A percentile compares a stretch with the other conserved stretches of the same genome.
Conservation (phyloP, 35 echinoderm and acorn worm genomes). For the Hemicentrotus pulcherrimus region DNA sequence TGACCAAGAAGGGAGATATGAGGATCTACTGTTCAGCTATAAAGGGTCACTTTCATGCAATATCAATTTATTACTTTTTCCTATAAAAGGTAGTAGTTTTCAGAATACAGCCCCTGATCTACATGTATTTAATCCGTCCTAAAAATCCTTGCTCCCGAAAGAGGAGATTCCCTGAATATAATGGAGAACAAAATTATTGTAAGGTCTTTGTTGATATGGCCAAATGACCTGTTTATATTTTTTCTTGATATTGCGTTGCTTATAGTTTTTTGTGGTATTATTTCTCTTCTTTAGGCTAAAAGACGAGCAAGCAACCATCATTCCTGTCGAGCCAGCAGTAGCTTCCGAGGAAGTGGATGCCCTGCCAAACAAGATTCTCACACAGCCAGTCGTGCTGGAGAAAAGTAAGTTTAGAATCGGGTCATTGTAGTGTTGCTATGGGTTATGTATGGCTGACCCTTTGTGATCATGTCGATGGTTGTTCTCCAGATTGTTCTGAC, state of each 20-base stretch:
- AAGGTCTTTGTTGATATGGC: too few relatives aligned
- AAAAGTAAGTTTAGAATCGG: conserved; percentile 62
- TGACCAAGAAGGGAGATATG: too few relatives aligned
- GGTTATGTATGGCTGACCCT: background rate
- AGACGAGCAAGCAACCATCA: conserved; percentile 62
- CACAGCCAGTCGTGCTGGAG: conserved; percentile 83
- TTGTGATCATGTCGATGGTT: background rate
- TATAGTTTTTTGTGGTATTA: background rate
- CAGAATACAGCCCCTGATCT: too few relatives aligned
- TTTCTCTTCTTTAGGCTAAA: conserved; percentile 48
- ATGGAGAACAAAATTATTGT: too few relatives aligned
- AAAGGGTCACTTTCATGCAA: too few relatives aligned
- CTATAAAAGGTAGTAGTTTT: too few relatives aligned
- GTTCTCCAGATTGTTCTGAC: background rate
- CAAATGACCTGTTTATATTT: too few relatives aligned
- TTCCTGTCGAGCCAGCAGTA: conserved; percentile 27
- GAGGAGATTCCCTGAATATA: too few relatives aligned
- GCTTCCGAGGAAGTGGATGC: conserved; percentile 76
- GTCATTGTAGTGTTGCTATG: background rate
- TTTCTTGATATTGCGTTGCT: background rate
- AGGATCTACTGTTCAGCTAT: too few relatives aligned
- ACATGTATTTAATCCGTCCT: too few relatives aligned
- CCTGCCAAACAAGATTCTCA: conserved; percentile 68
- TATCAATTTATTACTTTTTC: too few relatives aligned
- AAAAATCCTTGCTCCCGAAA: too few relatives aligned